phyloP scores from a whole-genome alignment of 2,113 vertebrate species.

The Tyto alba region DNA sequence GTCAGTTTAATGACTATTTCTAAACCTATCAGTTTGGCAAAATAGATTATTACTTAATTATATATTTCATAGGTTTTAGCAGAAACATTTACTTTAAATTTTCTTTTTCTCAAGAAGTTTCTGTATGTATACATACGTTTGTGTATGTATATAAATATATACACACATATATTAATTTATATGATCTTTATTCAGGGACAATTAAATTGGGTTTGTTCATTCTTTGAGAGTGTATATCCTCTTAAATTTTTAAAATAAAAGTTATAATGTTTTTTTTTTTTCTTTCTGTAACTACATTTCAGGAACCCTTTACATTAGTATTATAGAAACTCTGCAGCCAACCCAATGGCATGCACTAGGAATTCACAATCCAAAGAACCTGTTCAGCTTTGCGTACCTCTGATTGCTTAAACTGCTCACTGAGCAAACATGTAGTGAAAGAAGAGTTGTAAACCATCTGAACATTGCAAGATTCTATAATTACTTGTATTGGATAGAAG shows the following conservation, averaged over 20 bases:
- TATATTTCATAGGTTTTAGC: background rate
- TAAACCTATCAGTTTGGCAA: background rate
- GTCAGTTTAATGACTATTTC: background rate
- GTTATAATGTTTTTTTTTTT: background rate
- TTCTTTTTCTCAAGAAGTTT: background rate
- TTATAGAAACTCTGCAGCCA: background rate
- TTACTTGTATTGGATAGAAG: background rate
- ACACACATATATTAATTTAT: background rate
- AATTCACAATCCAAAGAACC: background rate
- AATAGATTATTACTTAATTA: background rate
- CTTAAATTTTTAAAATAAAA: background rate
- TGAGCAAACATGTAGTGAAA: background rate
- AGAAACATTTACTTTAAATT: background rate
- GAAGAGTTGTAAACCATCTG: background rate
- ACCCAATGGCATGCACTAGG: background rate
- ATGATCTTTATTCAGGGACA: background rate
- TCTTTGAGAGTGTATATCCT: background rate
- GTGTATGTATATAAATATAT: background rate
- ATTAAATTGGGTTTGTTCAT: background rate
- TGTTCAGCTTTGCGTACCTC: background rate
- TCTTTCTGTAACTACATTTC: background rate
- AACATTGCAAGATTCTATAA: background rate
- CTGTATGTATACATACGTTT: background rate
- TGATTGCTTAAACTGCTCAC: accelerated
- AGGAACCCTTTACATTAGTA: background rate